Conservation (phyloP, 2,113 vertebrate species). For the Strigops habroptila region DNA sequence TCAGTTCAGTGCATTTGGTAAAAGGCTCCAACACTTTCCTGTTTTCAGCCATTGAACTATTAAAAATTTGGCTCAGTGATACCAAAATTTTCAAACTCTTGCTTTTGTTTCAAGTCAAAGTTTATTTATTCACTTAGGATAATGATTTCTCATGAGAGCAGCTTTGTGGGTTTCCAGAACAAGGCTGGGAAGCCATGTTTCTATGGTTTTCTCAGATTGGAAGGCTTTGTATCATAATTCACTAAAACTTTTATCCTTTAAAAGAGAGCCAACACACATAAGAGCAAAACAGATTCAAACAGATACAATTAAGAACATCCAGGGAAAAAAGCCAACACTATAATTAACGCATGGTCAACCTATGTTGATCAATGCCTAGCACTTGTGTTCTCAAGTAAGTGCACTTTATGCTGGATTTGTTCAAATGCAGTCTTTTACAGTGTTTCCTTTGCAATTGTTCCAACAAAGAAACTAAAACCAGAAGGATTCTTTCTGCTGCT, state of each 20-base stretch:
- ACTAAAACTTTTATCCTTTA: background rate
- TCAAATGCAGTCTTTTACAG: background rate
- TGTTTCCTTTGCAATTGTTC: background rate
- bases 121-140: background rate
- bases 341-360: background rate
- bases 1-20: background rate
- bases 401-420: background rate
- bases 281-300: background rate
- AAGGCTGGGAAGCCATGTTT: background rate
- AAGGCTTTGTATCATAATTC: background rate
- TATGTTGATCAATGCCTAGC: background rate
- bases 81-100: background rate
- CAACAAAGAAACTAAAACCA: background rate
- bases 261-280: accelerated
- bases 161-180: background rate
- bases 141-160: background rate
- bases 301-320: background rate
- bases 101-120: background rate
- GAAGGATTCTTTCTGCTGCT: background rate
- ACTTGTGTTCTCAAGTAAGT: background rate
- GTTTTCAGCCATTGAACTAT: background rate
- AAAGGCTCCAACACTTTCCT: background rate
- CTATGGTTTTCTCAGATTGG: background rate
- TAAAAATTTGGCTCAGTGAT: background rate
- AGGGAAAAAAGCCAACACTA: too few relatives aligned